Percentiles rank a stretch among this genome's conserved stretches.
phyloP scores from a whole-genome alignment of 1,140 invertebrate species.

The Dryas iulia region DNA sequence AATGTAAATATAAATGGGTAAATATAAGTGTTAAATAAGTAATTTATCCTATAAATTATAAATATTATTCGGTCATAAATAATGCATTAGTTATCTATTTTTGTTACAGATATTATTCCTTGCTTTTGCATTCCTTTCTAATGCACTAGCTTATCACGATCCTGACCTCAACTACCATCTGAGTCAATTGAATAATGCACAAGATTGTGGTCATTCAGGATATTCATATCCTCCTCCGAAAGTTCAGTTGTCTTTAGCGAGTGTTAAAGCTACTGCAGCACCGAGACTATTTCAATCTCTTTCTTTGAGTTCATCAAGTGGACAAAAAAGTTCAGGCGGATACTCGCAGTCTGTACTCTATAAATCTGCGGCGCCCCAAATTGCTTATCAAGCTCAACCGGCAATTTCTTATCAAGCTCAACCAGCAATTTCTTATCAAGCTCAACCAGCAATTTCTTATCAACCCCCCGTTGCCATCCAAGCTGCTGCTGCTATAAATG shows the following conservation, averaged over 20 bases:
- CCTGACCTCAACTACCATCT: constrained; percentile 76
- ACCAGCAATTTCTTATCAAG: constrained; percentile 43
- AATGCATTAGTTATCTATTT: constrained; percentile 15
- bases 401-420: constrained; percentile 47
- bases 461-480: constrained; percentile 40
- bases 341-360: constrained; percentile 38
- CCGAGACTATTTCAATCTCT: constrained; percentile 35
- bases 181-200: constrained; percentile 58
- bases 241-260: constrained; percentile 56
- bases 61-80: neutral
- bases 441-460: constrained; percentile 41
- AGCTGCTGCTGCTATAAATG: constrained; percentile 32
- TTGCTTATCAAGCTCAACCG: constrained; percentile 31
- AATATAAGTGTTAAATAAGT: too few species aligned
- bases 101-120: constrained; percentile 60
- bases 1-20: too few species aligned
- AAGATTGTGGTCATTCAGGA: constrained; percentile 59
- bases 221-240: constrained; percentile 70
- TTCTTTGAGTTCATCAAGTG: constrained; percentile 35
- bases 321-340: constrained; percentile 36
- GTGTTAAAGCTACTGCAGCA: constrained; percentile 44
- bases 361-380: constrained; percentile 30
- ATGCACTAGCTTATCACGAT: constrained; percentile 69
- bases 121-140: constrained; percentile 40
- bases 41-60: too few species aligned